Base-by-base conservation (phyloP, 1,140 invertebrate genomes). In the Dendrolimus punctatus region DNA sequence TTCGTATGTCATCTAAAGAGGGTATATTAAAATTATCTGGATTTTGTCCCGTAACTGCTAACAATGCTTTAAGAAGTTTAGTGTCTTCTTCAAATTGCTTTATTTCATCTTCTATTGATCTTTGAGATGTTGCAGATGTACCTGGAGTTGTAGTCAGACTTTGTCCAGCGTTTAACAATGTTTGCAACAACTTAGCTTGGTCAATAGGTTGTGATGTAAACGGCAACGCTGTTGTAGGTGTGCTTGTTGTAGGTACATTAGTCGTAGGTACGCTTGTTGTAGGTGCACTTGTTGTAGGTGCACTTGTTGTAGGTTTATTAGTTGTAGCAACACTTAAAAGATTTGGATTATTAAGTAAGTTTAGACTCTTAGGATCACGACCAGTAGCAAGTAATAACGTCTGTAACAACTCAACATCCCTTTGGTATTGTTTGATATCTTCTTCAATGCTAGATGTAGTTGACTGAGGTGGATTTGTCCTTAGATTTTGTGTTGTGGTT, bases 21-120 rank as follows among this genome's bases (percentile, higher is more conserved):
- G 66, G 63, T 57, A 57, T 64, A 39, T 66, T 66, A 40, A 66
- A 48, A 41, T 9, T 54, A 49, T 51, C 53, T 36, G 60, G 58
- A 52, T 74, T 69, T 58, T 71, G 67, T 6, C 62, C 68, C 46
- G 66, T 68, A 47, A 57, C 63, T 52, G 51, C 57, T 49, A 82
- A 64, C 37, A 80, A 58, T 8, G 73, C 71, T 67, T 82, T 74
- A 49, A 82, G 57, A 46, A 80, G 55, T 63, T 74, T 79, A 23
- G 69, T 68, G 44, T 68, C 65, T 51, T 64, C 62, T 51, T 68
- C 62, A 43, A 68, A 62, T 39, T 68, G 65, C 53, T 46, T 57
- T 8, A 69, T 71, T 9, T 80, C 73, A n/a, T 63, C 62, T 60
- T 72, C 60, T 46, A 70, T 65, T n/a, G 64, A 70, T 8, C 63